Base-by-base conservation (phyloP, 64 coral and sea anemone genomes). In the Montipora foliosa region DNA sequence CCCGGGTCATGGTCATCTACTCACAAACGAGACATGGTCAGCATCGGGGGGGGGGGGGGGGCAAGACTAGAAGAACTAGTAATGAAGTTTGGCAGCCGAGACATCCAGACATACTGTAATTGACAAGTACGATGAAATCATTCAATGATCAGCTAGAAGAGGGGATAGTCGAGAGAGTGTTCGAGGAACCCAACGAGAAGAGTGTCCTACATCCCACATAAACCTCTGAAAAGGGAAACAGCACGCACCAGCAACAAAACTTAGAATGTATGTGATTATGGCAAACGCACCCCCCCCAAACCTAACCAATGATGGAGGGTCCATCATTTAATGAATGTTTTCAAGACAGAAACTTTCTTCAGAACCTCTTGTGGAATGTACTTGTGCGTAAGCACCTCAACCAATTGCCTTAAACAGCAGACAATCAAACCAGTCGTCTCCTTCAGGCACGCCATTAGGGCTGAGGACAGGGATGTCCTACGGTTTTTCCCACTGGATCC, bases 361-460 rank as follows among this genome's bases (percentile, higher is more conserved):
- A 93, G 45, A 77, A 87, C 14, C 53, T 60, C 15, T 12, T 93
- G n/a, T n/a, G n/a, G n/a, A n/a, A n/a, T n/a, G n/a, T n/a, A n/a
- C n/a, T n/a, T n/a, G n/a, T n/a, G n/a, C 44, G 82, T 8, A 87
- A 78, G 44, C 70, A 68, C 6, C 46, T 86, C 19, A 75, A 87
- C 22, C 80, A 67, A 45, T 21, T 78, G 11, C 13, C 74, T 3
- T 51, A 87, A 44, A 73, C 70, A 1, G 91, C 67, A 48, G 91
- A 93, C 37, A 37, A n/a, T 93, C 16, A 85, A 88, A 11, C 74
- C 87, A 80, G 91, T n/a, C 91, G 0, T 93, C n/a, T 93, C 29
- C 59, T 93, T 0, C 84, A 78, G 49, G 29, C 88, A 12, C 69
- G 83, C 14, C n/a, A 74, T 87, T 8, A 44, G 50, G 19, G 5